Base-by-base conservation (phyloP, 1,140 invertebrate genomes). In the Brachionus plicatilis region DNA sequence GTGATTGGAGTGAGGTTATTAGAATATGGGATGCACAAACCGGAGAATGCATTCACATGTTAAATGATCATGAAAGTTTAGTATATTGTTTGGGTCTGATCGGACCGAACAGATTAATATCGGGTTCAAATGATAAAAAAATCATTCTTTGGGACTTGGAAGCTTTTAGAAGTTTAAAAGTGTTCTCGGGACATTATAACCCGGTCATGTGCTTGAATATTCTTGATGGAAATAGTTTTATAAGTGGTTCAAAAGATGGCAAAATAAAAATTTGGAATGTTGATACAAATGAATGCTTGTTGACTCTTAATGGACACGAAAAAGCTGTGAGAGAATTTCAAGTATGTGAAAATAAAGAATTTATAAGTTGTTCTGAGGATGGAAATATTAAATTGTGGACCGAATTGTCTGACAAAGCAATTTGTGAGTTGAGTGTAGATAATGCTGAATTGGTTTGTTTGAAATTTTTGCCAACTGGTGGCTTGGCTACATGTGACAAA, bases 211-310 rank as follows among this genome's bases (percentile, higher is more conserved):
- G 72, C 14, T 20, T 76, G 8, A 20, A 76, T 47, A 9, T 12
- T 11, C 7, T 76, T 7, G 45, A 76, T 50, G 6, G 24, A 24
- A 87, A 88, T 50, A 88, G 89, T 2, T 90, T 86, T 87, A 86
- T 86, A 1, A 87, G 87, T 45, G 88, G 89, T 27, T 87, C 88
- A 14, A 90, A 90, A 85, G 89, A 90, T 87, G 87, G 89, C 0
- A 53, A 47, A 17, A 87, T 87, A 17, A 87, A 86, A 86, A 68
- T 90, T 8, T 90, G 89, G 88, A 88, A 90, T 84, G 29, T 47
- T 27, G 17, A 76, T 11, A 76, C 72, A 47, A 17, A 20, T 47
- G 20, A 76, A 47, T 76, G 72, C 3, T 47, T 76, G 27, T 20
- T 76, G 43, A 76, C 17, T 50, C 2, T 47, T 2, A 24, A 47